These are phyloP conservation scores for Armadillidium nasatum DNA, from an alignment of 1,140 invertebrate genomes.

Conservation along the genomic window DNA sequence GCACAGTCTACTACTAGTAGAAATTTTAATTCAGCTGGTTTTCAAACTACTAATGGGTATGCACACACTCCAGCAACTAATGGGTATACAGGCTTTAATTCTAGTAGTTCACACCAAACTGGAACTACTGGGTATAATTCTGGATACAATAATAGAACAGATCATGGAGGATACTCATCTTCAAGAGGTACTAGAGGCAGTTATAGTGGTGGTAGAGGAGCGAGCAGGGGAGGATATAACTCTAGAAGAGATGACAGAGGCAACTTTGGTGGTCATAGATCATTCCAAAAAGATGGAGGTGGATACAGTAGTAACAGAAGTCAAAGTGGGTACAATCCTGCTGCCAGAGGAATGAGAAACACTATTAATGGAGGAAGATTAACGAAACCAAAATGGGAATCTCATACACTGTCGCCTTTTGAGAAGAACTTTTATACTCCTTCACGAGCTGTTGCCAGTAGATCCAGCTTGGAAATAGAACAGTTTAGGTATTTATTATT, in stretches of 20 bases:
- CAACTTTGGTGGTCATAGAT: conserved; percentile 35
- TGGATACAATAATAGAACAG: background rate
- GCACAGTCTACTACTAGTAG: background rate
- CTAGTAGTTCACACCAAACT: background rate
- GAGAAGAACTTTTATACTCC: conserved; percentile 89
- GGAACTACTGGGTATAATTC: background rate
- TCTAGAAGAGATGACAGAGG: conserved; percentile 51
- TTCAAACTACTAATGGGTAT: background rate
- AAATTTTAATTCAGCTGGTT: background rate
- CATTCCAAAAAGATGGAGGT: conserved; percentile 55
- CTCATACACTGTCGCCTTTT: conserved; percentile 71
- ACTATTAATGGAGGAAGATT: conserved; percentile 65
- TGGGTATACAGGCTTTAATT: background rate
- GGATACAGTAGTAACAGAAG: conserved; percentile 18
- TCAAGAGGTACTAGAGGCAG: background rate
- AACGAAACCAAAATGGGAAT: conserved; percentile 79
- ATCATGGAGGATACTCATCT: background rate
- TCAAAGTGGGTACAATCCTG: conserved; percentile 26
- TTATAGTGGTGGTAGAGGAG: background rate
- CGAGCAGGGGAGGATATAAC: conserved; percentile 14
- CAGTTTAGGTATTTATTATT: conserved; percentile 36
- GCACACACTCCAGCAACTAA: background rate
- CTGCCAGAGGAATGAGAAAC: conserved; percentile 46
- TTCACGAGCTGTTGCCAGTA: conserved; percentile 66
- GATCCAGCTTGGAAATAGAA: conserved; percentile 48